Evolutionary conservation across 1,140 invertebrate genomes (phyloP), one percentile per base, ranked within the genome.

Genomic region (Tetragnatha versicolor): DNA sequence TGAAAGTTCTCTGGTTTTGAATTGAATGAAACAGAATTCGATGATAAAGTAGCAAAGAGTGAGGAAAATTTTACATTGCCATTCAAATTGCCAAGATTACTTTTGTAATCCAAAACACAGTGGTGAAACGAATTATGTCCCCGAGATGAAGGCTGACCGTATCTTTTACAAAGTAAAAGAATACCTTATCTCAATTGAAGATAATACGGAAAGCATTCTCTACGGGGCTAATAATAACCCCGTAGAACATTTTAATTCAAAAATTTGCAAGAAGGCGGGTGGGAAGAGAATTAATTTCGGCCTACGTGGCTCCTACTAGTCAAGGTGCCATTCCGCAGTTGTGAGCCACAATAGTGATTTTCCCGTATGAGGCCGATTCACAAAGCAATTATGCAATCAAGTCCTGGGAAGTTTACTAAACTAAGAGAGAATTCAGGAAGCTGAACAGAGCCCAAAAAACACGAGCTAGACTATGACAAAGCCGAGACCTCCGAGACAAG

Each of bases 81-180:
- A 86, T 87, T 75, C 92, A 92, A 87, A 88, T 29, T 85, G 83
- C 51, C 42, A 75, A 65, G 63, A 69, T 22, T 83, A 83, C 47
- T 83, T 81, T 69, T 84, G 83, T 73, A 70, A 65, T 47, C 72
- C 55, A 39, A 27, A 73, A 61, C 80, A 79, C 61, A 37, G 73
- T 33, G 47, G 55, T 17, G 77, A 82, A 81, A 55, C 45, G 49
- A 84, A 84, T 66, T 35, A 70, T 58, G 70, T 83, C 61, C 80
- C 81, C 6, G 14, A 65, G 53, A 78, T 84, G 39, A 77, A 81
- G 37, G 39, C 25, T 20, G 63, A 42, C 39, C 77, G 61, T 12
- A 42, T 49, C 25, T 69, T 69, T 12, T 69, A 25, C 22, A 53
- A 45, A 49, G 22, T 69, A 9, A 49, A 20, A 25, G 20, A 69